phyloP scores from a whole-genome alignment of 2,888 invertebrate species.

The Anthophora plumipes region DNA sequence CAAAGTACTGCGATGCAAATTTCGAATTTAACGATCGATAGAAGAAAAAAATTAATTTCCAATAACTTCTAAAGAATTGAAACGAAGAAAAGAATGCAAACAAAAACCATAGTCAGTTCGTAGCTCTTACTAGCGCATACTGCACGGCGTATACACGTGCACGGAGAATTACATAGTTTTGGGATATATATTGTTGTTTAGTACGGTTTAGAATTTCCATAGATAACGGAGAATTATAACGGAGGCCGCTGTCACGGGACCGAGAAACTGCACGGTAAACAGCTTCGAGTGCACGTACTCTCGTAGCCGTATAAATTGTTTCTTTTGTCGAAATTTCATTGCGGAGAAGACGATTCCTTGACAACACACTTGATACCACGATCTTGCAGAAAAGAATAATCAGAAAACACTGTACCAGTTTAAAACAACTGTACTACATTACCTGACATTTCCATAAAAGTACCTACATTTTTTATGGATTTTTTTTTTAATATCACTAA shows the following conservation, averaged over 20 bases:
- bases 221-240: constrained; percentile 84
- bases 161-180: constrained; percentile 81
- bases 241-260: constrained; percentile 75
- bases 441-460: too few species aligned
- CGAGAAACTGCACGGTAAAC: constrained; percentile 73
- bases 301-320: constrained; percentile 54
- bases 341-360: constrained; percentile 3
- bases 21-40: background rate
- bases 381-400: background rate
- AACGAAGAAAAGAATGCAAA: constrained; percentile 50
- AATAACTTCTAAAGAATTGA: background rate
- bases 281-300: constrained; percentile 67
- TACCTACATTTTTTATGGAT: too few species aligned
- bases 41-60: background rate
- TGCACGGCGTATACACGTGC: constrained; percentile 73
- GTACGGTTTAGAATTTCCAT: constrained; percentile 83
- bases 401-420: background rate
- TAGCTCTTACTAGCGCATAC: constrained; percentile 70
- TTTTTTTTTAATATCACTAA: too few species aligned
- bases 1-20: background rate
- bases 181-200: constrained; percentile 82
- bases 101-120: constrained; percentile 60
- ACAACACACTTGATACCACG: background rate
- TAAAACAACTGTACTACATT: background rate
- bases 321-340: constrained; percentile 62